Evolutionary conservation across 1,140 invertebrate genomes (phyloP).

Genomic region (Microplitis demolitor): DNA sequence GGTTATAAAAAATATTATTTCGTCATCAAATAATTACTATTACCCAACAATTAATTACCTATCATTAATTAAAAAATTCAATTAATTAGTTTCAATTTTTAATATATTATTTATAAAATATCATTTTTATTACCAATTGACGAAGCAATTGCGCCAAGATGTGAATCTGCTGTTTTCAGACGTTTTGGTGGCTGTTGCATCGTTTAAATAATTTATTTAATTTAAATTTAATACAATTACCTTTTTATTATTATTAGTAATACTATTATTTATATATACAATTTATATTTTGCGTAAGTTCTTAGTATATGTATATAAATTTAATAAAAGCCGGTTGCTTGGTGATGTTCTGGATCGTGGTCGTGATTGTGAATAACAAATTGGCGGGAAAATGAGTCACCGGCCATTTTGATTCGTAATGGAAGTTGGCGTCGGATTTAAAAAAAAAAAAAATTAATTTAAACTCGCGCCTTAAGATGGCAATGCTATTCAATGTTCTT

Average conservation of each 20-base stretch:
- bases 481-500: no score
- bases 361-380: neutral
- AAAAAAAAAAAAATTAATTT: neutral
- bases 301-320: no score
- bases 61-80: neutral
- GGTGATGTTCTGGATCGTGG: no score
- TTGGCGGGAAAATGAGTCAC: neutral
- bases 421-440: no score
- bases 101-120: neutral
- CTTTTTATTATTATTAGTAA: neutral
- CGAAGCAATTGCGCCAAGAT: neutral
- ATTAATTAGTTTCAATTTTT: neutral
- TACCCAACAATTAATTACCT: no score
- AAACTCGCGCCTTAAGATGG: neutral
- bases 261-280: neutral
- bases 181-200: constrained; percentile 12
- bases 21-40: no score
- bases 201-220: neutral
- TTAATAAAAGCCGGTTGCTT: no score
- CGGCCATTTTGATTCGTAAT: no score
- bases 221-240: neutral
- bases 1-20: no score
- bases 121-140: constrained; percentile 4
- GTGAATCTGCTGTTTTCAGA: constrained; percentile 6
- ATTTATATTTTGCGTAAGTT: no score